A percentile compares a stretch with the other conserved stretches of the same genome.
Evolutionary conservation across 2,888 invertebrate species (phyloP).

Genomic region (Lycaena phlaeas): DNA sequence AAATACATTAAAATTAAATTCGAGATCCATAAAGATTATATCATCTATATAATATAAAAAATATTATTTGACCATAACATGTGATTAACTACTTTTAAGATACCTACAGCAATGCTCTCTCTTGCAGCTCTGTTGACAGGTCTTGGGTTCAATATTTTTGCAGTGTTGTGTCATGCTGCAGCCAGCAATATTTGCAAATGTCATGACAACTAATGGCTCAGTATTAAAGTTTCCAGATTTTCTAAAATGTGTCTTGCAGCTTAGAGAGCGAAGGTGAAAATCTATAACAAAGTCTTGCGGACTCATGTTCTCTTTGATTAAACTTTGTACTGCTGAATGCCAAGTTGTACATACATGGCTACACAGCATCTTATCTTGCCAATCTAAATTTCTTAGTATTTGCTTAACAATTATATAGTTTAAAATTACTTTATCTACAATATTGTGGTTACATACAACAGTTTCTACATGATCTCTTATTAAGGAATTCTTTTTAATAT

Average conservation of each 20-base stretch:
- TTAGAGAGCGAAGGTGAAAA: conserved; percentile 25
- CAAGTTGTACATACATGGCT: conserved; percentile 52
- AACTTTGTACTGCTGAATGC: conserved; percentile 42
- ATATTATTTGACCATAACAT: too few relatives aligned
- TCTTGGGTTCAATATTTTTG: conserved; percentile 31
- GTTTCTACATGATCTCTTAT: conserved; percentile 28
- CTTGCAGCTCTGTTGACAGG: conserved; percentile 43
- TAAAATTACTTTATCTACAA: conserved; percentile 40
- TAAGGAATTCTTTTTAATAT: conserved; percentile 33
- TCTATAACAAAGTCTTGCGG: conserved; percentile 49
- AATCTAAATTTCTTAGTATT: conserved; percentile 46
- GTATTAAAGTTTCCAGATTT: conserved; percentile 40
- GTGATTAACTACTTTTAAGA: too few relatives aligned
- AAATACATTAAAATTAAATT: too few relatives aligned
- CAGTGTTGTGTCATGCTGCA: conserved; percentile 33
- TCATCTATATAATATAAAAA: too few relatives aligned
- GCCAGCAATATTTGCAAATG: conserved; percentile 42
- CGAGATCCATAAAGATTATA: too few relatives aligned
- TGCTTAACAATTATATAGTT: conserved; percentile 61
- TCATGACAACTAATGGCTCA: conserved; percentile 46
- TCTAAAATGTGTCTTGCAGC: conserved; percentile 31
- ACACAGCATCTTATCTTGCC: conserved; percentile 56
- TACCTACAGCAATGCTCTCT: conserved; percentile 53
- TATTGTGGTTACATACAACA: conserved; percentile 29
- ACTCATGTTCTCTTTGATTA: conserved; percentile 40